Evolutionary conservation across 1,140 invertebrate species (phyloP).

Genomic region (Drosophila baimaii): DNA sequence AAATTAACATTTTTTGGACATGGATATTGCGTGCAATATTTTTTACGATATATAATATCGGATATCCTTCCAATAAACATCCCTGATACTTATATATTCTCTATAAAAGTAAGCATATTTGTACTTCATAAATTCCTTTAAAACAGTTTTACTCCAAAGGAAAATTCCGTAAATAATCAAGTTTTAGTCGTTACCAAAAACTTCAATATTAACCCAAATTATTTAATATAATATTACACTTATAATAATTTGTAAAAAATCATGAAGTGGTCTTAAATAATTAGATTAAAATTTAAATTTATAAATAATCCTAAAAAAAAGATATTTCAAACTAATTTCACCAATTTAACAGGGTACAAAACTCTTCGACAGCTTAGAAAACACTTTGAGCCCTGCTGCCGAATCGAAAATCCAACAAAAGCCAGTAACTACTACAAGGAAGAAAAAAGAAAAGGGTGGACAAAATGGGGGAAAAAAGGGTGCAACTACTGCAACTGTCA

Average conservation of each 20-base stretch:
- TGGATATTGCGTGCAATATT: too few relatives aligned
- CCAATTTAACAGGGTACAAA: neutral
- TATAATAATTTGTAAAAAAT: too few relatives aligned
- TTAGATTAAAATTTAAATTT: neutral
- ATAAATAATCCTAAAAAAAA: neutral
- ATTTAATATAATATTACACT: too few relatives aligned
- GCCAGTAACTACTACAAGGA: neutral
- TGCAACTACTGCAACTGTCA: slow-evolving; percentile 54
- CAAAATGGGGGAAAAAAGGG: neutral
- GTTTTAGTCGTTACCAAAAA: too few relatives aligned
- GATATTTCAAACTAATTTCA: neutral
- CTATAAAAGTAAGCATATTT: neutral
- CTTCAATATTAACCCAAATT: too few relatives aligned
- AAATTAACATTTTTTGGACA: too few relatives aligned
- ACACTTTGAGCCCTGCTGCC: slow-evolving; percentile 13
- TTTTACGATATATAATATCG: too few relatives aligned
- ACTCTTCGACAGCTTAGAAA: neutral
- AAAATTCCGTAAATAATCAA: too few relatives aligned
- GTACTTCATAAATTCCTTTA: neutral
- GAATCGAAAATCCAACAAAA: slow-evolving; percentile 46
- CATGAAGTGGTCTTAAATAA: neutral
- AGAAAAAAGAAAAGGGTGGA: neutral
- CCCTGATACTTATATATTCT: too few relatives aligned
- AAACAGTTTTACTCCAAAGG: neutral
- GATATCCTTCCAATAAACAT: too few relatives aligned